A percentile compares a stretch with the other conserved stretches of the same genome.
These are phyloP conservation scores for Pseudococcus jackbeardsleyi DNA, from an alignment of 2,888 invertebrate genomes.

Conservation along the genomic window DNA sequence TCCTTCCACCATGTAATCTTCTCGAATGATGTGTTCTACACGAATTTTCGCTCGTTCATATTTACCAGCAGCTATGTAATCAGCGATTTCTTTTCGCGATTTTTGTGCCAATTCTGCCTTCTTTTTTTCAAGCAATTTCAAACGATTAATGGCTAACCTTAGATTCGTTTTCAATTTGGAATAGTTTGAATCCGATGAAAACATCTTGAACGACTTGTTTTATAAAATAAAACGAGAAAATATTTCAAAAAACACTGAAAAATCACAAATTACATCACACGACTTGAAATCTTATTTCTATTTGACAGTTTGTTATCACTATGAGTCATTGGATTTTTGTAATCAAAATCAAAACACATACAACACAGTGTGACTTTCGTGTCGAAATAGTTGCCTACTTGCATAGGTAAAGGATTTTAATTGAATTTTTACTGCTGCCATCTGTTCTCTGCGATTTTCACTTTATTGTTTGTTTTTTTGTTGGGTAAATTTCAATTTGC, in stretches of 20 bases:
- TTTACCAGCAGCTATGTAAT: slow-evolving; percentile 90
- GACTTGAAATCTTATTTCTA: background rate
- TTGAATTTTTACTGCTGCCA: too few species aligned
- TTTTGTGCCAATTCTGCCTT: slow-evolving; percentile 97
- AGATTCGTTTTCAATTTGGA: slow-evolving; percentile 97
- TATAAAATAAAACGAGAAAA: background rate
- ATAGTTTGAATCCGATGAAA: slow-evolving; percentile 93
- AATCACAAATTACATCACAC: background rate
- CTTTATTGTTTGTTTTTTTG: too few species aligned
- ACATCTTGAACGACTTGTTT: slow-evolving; percentile 75
- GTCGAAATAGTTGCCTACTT: too few species aligned
- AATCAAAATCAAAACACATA: too few species aligned
- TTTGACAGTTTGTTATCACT: background rate
- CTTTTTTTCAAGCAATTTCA: slow-evolving; percentile 96
- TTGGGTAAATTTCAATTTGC: too few species aligned
- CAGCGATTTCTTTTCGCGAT: slow-evolving; percentile 96
- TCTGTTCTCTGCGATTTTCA: too few species aligned
- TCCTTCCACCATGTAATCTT: slow-evolving; percentile 99
- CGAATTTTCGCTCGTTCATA: slow-evolving; percentile 93
- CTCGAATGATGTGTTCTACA: slow-evolving; percentile 98
- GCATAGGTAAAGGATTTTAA: too few species aligned
- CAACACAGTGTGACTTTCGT: too few species aligned
- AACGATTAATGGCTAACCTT: slow-evolving; percentile 90
- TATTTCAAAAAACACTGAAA: background rate
- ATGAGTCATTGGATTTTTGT: background rate